phyloP scores from a whole-genome alignment of 2,113 vertebrate genomes.

The Melierax canorus region DNA sequence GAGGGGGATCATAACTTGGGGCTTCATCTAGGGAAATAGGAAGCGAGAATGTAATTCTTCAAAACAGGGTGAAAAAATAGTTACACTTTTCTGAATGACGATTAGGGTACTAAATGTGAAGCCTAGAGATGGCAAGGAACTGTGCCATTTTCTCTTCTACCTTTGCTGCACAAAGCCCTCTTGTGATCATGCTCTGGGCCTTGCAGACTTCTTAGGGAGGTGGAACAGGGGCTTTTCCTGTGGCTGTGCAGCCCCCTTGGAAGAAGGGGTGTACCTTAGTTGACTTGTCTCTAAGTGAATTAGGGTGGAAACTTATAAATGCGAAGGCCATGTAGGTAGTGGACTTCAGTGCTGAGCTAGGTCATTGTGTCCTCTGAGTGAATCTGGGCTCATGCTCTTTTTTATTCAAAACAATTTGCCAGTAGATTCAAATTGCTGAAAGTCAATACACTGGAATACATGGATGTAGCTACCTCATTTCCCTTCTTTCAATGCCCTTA shows the following conservation, averaged over 20 bases:
- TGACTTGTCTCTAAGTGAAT: not conserved
- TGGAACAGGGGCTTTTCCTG: not conserved
- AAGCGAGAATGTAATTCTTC: not conserved
- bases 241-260: not conserved
- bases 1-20: not conserved
- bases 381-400: not conserved
- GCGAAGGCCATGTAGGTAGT: accelerated
- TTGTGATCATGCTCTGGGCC: not conserved
- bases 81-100: not conserved
- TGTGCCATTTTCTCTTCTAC: not conserved
- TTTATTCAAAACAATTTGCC: not conserved
- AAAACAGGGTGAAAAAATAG: not conserved
- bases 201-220: not conserved
- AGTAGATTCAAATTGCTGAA: not conserved
- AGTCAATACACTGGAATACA: not conserved
- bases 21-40: not conserved
- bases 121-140: not conserved
- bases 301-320: not conserved
- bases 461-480: not conserved
- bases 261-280: not conserved
- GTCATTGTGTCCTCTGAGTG: not conserved
- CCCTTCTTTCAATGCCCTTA: not conserved
- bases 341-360: not conserved
- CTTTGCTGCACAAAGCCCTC: not conserved
- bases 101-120: not conserved